Conservation (phyloP, 1,140 invertebrate genomes). For the Drosophila nigrodunni region DNA sequence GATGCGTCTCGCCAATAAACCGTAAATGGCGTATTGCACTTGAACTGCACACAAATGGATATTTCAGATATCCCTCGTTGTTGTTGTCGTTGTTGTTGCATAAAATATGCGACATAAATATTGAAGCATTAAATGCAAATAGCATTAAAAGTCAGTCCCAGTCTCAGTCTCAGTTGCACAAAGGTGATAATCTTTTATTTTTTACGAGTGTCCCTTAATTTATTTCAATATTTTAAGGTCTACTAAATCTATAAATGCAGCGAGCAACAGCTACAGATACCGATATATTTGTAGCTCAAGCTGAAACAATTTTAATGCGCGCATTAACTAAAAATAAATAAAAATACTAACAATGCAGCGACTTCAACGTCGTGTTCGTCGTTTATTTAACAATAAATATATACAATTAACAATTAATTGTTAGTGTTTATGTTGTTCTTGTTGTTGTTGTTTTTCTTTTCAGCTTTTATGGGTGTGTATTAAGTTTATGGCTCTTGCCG, state of each 20-base stretch:
- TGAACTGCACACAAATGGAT: constrained; percentile 66
- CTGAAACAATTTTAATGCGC: constrained; percentile 59
- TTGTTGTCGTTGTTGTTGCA: constrained; percentile 39
- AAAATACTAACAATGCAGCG: constrained; percentile 58
- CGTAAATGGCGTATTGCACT: constrained; percentile 71
- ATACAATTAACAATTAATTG: constrained; percentile 49
- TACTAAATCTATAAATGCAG: constrained; percentile 19
- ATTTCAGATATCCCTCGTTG: constrained; percentile 42
- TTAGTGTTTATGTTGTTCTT: constrained; percentile 43
- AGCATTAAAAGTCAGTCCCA: constrained; percentile 68
- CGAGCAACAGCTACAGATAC: constrained; percentile 6
- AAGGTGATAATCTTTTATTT: constrained; percentile 68
- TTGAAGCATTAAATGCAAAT: constrained; percentile 69
- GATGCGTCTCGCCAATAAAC: constrained; percentile 36
- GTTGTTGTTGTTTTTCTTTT: constrained; percentile 36
- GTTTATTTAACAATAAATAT: constrained; percentile 61
- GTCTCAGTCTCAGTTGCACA: constrained; percentile 30
- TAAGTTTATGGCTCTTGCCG: constrained; percentile 55
- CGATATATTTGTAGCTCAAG: neutral
- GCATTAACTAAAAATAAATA: constrained; percentile 80
- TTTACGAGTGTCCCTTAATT: constrained; percentile 41
- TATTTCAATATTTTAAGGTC: constrained; percentile 21
- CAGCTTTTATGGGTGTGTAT: constrained; percentile 58
- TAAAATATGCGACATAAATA: constrained; percentile 77
- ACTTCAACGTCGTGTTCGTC: constrained; percentile 15